A percentile compares a stretch with the other conserved stretches of the same genome.
Conservation (phyloP, 2,888 invertebrate genomes). For the Andrena camellia region DNA sequence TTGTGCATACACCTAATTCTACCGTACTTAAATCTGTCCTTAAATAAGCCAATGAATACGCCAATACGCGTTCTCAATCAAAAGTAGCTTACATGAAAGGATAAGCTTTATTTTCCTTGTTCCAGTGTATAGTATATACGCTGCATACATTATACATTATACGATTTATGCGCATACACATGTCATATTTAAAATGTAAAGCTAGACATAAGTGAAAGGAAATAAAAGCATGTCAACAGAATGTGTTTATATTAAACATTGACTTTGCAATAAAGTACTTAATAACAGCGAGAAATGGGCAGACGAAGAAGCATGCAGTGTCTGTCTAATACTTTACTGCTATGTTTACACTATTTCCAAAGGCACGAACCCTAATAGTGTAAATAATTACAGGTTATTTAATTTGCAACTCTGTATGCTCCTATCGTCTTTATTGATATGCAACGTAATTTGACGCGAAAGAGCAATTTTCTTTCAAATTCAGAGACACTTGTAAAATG, state of each 20-base stretch:
- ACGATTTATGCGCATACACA: not conserved
- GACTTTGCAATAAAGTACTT: conserved; percentile 16
- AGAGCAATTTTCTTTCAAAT: not conserved
- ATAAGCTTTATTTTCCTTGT: conserved; percentile 10
- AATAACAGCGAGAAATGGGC: conserved; percentile 23
- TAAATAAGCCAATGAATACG: conserved; percentile 23
- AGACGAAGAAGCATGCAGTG: conserved; percentile 22
- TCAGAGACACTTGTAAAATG: conserved; percentile 84
- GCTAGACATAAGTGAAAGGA: not conserved
- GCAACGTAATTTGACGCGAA: conserved; percentile 11
- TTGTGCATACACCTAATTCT: conserved; percentile 7
- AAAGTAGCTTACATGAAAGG: conserved; percentile 36
- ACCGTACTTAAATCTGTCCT: conserved; percentile 1
- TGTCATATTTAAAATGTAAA: not conserved
- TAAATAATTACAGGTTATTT: conserved; percentile 28
- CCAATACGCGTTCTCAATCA: not conserved
- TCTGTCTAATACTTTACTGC: not conserved
- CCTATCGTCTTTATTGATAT: not conserved
- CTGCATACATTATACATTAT: not conserved
- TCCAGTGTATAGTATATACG: not conserved
- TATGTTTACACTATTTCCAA: not conserved
- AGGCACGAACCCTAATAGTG: not conserved
- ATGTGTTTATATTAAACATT: not conserved
- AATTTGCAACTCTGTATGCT: not conserved
- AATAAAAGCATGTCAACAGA: conserved; percentile 19